These are phyloP conservation scores for Netelia fuscicornis DNA, from an alignment of 2,888 invertebrate species.

Conservation along the genomic window DNA sequence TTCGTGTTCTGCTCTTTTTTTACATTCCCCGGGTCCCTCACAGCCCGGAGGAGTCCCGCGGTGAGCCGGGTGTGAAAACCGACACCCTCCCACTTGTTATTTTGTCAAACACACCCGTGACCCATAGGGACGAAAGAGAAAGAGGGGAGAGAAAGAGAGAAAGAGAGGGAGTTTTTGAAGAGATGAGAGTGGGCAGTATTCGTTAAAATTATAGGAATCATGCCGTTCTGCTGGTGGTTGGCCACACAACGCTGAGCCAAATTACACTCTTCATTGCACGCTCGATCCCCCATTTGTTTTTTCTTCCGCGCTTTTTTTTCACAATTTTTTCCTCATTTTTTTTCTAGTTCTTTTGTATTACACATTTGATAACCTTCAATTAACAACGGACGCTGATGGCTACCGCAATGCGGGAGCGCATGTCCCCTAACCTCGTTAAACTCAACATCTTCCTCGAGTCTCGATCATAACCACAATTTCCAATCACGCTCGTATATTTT, in stretches of 20 bases:
- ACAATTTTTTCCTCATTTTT: background rate
- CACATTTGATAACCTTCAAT: slow-evolving; percentile 76
- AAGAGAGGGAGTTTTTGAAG: slow-evolving; percentile 41
- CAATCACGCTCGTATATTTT: background rate
- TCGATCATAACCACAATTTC: background rate
- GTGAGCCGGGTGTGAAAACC: slow-evolving; percentile 84
- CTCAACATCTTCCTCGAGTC: background rate
- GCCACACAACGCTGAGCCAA: slow-evolving; percentile 69
- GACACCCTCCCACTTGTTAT: slow-evolving; percentile 85
- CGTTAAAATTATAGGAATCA: slow-evolving; percentile 81
- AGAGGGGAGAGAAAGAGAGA: slow-evolving; percentile 29
- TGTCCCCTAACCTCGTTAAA: slow-evolving; percentile 13
- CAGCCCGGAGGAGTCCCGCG: slow-evolving; percentile 77
- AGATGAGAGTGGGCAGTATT: slow-evolving; percentile 55
- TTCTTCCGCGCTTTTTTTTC: slow-evolving; percentile 8
- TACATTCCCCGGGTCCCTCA: slow-evolving; percentile 75
- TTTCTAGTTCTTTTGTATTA: slow-evolving; percentile 44
- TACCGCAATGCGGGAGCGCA: slow-evolving; percentile 57
- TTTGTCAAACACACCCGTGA: slow-evolving; percentile 81
- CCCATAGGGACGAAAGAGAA: slow-evolving; percentile 22
- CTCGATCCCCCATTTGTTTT: slow-evolving; percentile 57
- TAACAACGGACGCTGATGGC: slow-evolving; percentile 75
- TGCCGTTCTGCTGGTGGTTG: slow-evolving; percentile 62
- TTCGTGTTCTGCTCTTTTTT: slow-evolving; percentile 79
- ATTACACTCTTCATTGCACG: slow-evolving; percentile 76